Conservation (phyloP, 2,113 vertebrate genomes). For the Paratilapia polleni region DNA sequence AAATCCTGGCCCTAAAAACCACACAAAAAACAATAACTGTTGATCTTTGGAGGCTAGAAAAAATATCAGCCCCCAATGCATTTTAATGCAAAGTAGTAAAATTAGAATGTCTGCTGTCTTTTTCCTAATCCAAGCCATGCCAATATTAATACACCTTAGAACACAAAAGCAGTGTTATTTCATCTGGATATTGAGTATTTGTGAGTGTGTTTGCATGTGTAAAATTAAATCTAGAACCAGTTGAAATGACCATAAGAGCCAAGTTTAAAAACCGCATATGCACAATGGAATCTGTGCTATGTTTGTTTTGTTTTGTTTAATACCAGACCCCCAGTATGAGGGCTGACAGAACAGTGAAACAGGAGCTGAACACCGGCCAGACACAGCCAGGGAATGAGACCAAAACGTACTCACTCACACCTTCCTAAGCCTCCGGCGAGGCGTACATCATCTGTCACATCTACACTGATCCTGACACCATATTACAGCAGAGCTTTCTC, state of each 20-base stretch:
- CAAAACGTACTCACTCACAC: conserved; percentile 53
- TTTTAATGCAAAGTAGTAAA: conserved; percentile 60
- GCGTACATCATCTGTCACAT: conserved; percentile 50
- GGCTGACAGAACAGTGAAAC: conserved; percentile 61
- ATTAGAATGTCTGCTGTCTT: conserved; percentile 56
- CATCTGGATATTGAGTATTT: conserved; percentile 67
- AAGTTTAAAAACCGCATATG: conserved; percentile 57
- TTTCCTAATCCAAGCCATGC: conserved; percentile 51
- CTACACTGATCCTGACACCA: conserved; percentile 31
- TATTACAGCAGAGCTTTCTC: conserved; percentile 30
- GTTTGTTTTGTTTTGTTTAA: conserved; percentile 64
- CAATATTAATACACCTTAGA: conserved; percentile 62
- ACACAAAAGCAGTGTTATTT: conserved; percentile 64
- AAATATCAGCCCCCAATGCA: conserved; percentile 16
- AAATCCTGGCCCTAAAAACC: conserved; percentile 38
- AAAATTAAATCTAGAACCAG: conserved; percentile 49
- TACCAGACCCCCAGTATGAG: conserved; percentile 67
- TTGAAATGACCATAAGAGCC: conserved; percentile 32
- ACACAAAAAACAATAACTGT: conserved; percentile 56
- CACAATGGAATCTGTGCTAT: conserved; percentile 72
- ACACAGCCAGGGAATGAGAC: conserved; percentile 50
- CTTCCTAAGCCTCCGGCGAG: conserved; percentile 15
- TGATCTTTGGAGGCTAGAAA: conserved; percentile 39
- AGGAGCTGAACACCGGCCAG: conserved; percentile 64
- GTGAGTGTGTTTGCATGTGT: conserved; percentile 34